These are phyloP conservation scores for Ctenopoma kingsleyae DNA, from an alignment of 2,797 vertebrate genomes.

Conservation along the genomic window DNA sequence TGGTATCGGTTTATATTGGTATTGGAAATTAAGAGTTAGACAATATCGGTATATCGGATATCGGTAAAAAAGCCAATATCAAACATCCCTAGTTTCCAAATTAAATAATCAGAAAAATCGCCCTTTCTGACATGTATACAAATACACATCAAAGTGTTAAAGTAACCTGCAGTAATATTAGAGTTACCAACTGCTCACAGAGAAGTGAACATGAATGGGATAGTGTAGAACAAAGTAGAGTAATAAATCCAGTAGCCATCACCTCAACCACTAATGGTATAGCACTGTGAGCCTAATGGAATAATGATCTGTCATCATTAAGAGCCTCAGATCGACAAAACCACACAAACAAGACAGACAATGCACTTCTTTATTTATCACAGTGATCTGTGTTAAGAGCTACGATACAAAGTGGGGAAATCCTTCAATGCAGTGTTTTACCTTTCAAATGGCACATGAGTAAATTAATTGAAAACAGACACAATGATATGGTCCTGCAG, in stretches of 20 bases:
- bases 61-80: no score
- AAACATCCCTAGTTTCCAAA: no score
- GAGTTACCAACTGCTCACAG: neutral
- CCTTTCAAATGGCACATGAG: no score
- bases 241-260: conserved; percentile 6
- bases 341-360: conserved; percentile 4
- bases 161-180: neutral
- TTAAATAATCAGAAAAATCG: no score
- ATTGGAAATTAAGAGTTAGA: no score
- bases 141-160: neutral
- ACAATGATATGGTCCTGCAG: no score
- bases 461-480: no score
- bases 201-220: no score
- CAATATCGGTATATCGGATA: no score
- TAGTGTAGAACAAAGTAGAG: conserved; percentile 4
- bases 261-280: conserved; percentile 19
- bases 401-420: neutral
- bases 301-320: conserved; percentile 6
- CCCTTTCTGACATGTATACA: neutral
- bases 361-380: neutral
- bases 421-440: no score
- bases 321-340: conserved; percentile 9
- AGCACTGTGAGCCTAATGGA: conserved; percentile 26
- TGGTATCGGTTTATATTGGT: no score
- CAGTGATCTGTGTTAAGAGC: neutral